Conservation (phyloP, 2,113 vertebrate species). For the Dicentrarchus labrax region DNA sequence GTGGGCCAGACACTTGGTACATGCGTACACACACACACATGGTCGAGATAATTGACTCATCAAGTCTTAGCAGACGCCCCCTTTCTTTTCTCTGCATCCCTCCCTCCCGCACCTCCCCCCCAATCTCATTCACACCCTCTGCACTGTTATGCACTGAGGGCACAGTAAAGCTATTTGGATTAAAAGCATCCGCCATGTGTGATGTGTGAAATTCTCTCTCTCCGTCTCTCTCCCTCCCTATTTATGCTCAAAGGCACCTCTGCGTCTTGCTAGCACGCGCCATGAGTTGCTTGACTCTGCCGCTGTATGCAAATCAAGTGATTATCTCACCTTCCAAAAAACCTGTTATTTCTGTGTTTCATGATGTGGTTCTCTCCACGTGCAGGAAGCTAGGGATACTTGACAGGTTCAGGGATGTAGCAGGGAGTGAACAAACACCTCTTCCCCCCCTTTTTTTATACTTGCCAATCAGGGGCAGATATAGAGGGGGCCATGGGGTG, state of each 20-base stretch:
- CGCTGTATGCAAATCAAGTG: slow-evolving; percentile 39
- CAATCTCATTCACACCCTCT: slow-evolving; percentile 31
- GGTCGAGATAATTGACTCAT: slow-evolving; percentile 68
- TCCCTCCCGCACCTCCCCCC: neutral
- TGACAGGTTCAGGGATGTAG: neutral
- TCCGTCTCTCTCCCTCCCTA: neutral
- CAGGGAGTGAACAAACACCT: neutral
- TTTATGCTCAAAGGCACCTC: slow-evolving; percentile 59
- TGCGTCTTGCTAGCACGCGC: slow-evolving; percentile 12
- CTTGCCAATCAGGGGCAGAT: neutral
- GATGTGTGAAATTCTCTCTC: slow-evolving; percentile 30
- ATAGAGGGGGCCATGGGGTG: too few relatives aligned
- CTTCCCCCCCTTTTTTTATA: too few relatives aligned
- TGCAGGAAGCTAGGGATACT: neutral
- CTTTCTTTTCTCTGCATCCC: neutral
- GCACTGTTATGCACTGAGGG: slow-evolving; percentile 34
- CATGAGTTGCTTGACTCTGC: slow-evolving; percentile 22
- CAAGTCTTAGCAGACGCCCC: slow-evolving; percentile 38
- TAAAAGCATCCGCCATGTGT: slow-evolving; percentile 53
- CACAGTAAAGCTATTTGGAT: slow-evolving; percentile 54
- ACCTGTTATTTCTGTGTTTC: slow-evolving; percentile 2
- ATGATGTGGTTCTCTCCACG: neutral
- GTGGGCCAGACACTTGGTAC: slow-evolving; percentile 26
- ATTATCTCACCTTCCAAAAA: slow-evolving; percentile 46
- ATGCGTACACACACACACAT: slow-evolving; percentile 4